Evolutionary conservation across 2,113 vertebrate species (phyloP), one percentile per base, ranked within the genome.

Genomic region (Phrynosoma blainvillii): DNA sequence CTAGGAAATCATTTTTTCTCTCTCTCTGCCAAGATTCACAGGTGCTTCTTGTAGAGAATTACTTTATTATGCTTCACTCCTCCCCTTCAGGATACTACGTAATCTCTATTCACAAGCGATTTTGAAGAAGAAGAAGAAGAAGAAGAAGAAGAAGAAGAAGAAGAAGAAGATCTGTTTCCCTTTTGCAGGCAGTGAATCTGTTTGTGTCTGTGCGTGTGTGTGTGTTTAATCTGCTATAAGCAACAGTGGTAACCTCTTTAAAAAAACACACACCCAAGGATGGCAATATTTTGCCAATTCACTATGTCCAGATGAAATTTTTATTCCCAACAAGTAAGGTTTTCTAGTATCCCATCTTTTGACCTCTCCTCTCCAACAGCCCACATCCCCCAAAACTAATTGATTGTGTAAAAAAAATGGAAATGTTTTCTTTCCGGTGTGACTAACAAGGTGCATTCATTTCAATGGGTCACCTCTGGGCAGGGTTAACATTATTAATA

Each of bases 21-120:
- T 13, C 42, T 52, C 47, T 59, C 71, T 96, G 96, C 97, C 96
- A 97, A 97, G 95, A 94, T 96, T 96, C 95, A 93, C 97, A 97
- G 97, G 96, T 97, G 97, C 36, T 89, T 93, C 79, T 27, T 91
- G 89, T 40, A 90, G 94, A 95, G 93, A 95, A 88, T 85, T 84
- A 62, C 86, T 92, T 92, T 92, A 83, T 71, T 79, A 90, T 91
- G 90, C 65, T 54, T 80, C 90, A 68, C 68, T 93, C 85, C 92
- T 93, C 88, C 89, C 71, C 84, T 68, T 68, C 25, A 88, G 91
- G 89, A 95, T 90, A 96, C 87, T 95, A 36, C 2, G 36, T 36
- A 65, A 92, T 89, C 87, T 82, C 94, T 87, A 96, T 97, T 97
- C 95, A 97, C 76, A 4, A 86, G 86, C 65, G 42, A 87, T 8